These are phyloP conservation scores for Nannobrachium achirus DNA, from an alignment of 2,113 vertebrate genomes.

Conservation along the genomic window DNA sequence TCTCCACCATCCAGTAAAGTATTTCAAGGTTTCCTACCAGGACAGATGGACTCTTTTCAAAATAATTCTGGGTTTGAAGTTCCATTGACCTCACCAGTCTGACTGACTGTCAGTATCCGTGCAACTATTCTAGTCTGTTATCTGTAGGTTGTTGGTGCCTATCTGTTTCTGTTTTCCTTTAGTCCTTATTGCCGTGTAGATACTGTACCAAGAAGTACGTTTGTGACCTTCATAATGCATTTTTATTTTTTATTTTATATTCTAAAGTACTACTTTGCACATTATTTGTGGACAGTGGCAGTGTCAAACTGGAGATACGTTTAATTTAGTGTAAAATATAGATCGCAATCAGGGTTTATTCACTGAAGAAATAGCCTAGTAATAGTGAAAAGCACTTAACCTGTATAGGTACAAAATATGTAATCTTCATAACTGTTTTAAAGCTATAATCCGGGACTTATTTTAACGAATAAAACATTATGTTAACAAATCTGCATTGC, in stretches of 20 bases:
- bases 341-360: background rate
- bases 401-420: slow-evolving; percentile 45
- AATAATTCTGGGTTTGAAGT: slow-evolving; percentile 22
- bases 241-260: slow-evolving; percentile 2
- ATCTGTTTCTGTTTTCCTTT: slow-evolving; percentile 1
- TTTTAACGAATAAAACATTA: too few species aligned
- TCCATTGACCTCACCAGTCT: slow-evolving; percentile 63
- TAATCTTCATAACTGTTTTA: slow-evolving; percentile 40
- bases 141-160: slow-evolving; percentile 1
- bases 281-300: too few species aligned
- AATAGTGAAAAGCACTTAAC: slow-evolving; percentile 43
- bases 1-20: slow-evolving; percentile 82
- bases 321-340: background rate
- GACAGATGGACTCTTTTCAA: background rate
- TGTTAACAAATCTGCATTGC: too few species aligned
- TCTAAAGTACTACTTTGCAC: background rate
- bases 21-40: background rate
- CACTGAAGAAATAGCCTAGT: slow-evolving; percentile 18
- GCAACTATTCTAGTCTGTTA: slow-evolving; percentile 20
- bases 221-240: background rate
- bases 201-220: background rate
- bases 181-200: background rate
- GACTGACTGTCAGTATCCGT: background rate
- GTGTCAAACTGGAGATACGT: background rate
- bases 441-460: too few species aligned